phyloP scores from a whole-genome alignment of 2,113 vertebrate genomes.

The Barnardius zonarius region DNA sequence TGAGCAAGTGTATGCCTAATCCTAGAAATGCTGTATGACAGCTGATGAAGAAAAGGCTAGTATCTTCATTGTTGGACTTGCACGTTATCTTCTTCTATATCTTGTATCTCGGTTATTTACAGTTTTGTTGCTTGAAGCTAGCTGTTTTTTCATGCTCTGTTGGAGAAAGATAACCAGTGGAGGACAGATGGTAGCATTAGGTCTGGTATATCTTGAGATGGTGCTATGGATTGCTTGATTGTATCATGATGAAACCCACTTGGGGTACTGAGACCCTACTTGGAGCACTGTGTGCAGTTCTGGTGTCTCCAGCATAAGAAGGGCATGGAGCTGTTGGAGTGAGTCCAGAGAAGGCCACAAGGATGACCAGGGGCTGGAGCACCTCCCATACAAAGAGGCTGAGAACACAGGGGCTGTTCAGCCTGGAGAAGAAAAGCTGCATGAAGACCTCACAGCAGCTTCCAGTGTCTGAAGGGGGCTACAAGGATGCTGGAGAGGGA shows the following conservation, averaged over 20 bases:
- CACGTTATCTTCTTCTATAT: not conserved
- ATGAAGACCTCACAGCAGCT: no score
- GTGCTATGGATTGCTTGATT: not conserved
- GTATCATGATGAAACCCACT: not conserved
- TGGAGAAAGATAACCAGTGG: not conserved
- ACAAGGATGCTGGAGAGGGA: no score
- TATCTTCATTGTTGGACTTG: not conserved
- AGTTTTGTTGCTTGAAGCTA: not conserved
- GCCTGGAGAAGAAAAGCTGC: no score
- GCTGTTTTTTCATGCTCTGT: not conserved
- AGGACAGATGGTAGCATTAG: not conserved
- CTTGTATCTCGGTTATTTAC: not conserved
- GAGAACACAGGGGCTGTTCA: no score
- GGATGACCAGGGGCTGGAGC: no score
- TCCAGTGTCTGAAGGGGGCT: no score
- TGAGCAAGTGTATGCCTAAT: not conserved
- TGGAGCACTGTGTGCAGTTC: no score
- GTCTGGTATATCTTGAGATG: not conserved
- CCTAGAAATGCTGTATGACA: not conserved
- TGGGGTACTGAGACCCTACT: no score
- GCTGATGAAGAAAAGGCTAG: not conserved
- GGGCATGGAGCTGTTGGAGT: no score
- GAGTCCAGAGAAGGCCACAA: no score
- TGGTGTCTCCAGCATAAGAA: no score
- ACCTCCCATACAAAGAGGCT: no score